Percentiles rank a stretch among this genome's conserved stretches.
Conservation (phyloP, 2,888 invertebrate species). For the Luperina testacea region DNA sequence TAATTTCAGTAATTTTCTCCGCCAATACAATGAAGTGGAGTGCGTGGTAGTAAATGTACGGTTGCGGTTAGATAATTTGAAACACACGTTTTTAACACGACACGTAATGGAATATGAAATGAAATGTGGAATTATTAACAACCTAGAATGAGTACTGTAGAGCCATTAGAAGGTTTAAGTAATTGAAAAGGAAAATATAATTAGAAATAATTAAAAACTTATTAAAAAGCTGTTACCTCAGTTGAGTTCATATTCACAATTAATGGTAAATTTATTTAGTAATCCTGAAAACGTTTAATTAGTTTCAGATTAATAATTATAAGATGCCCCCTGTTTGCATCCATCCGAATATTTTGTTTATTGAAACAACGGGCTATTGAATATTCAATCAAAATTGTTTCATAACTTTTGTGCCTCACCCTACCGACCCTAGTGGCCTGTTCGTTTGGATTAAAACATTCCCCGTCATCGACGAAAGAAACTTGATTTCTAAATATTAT, state of each 20-base stretch:
- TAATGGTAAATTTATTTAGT: constrained; percentile 12
- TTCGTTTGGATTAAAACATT: constrained; percentile 53
- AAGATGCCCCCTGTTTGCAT: neutral
- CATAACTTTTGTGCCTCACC: constrained; percentile 39
- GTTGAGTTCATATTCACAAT: neutral
- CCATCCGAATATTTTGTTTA: constrained; percentile 38
- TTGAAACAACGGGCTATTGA: constrained; percentile 35
- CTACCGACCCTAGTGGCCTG: constrained; percentile 16
- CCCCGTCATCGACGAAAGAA: constrained; percentile 53
- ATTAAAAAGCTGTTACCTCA: neutral
- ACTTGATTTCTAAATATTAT: constrained; percentile 64
- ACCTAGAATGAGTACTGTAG: constrained; percentile 26
- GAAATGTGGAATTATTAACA: constrained; percentile 46
- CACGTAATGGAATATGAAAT: constrained; percentile 52
- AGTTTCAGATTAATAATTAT: constrained; percentile 23
- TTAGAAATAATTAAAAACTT: neutral
- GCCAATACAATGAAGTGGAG: constrained; percentile 66
- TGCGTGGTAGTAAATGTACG: constrained; percentile 60
- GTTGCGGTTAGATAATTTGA: constrained; percentile 63
- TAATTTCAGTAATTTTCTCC: constrained; percentile 56
- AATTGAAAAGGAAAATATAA: constrained; percentile 28
- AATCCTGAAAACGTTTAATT: constrained; percentile 9
- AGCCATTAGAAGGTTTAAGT: constrained; percentile 28
- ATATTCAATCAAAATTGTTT: constrained; percentile 56
- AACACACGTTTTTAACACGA: constrained; percentile 51